Evolutionary conservation across 1,140 invertebrate species (phyloP), one percentile per base, ranked within the genome.

Genomic region (Diplogasteroides magnus): DNA sequence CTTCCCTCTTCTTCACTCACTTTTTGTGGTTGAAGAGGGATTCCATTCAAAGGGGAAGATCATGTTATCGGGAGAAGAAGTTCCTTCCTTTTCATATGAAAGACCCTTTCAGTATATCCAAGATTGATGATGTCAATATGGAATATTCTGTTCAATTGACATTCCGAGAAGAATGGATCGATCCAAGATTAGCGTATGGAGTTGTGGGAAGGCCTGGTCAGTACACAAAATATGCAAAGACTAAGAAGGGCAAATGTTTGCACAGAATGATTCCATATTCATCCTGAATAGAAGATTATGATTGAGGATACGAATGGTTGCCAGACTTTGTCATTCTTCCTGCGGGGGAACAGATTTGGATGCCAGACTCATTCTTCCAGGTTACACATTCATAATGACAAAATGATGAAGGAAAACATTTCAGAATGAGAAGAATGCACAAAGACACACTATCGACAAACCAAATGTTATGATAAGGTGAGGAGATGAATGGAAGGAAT

Each of bases 91-190:
- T n/a, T n/a, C n/a, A n/a, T n/a, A n/a, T n/a, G n/a, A n/a, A n/a
- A n/a, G 26, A 3, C 23, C 1, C 2, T 73, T 78, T 14, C 58
- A 77, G 92, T 87, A 95, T 96, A 88, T 93, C 91, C 88, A 93
- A 94, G 90, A 95, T 95, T 88, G 91, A 94, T 87, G 92, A 96
- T 90, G 93, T 94, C 87, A 93, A 92, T 88, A 95, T 95, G 93
- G 85, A 85, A 76, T 82, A 82, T 60, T 76, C 76, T 64, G 84
- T 85, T 14, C 93, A 95, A 85, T 86, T 95, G 83, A 95, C 92
- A 74, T 95, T 96, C 86, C 88, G 93, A 84, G 93, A 95, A 85
- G 91, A 94, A 85, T 96, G 93, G 93, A 86, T 91, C 82, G 93
- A 96, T 85, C 91, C 94, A 81, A 86, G 93, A 79, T 87, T 96